Base-by-base conservation (phyloP, 1,140 invertebrate species). In the Elymnias hypermnestra region DNA sequence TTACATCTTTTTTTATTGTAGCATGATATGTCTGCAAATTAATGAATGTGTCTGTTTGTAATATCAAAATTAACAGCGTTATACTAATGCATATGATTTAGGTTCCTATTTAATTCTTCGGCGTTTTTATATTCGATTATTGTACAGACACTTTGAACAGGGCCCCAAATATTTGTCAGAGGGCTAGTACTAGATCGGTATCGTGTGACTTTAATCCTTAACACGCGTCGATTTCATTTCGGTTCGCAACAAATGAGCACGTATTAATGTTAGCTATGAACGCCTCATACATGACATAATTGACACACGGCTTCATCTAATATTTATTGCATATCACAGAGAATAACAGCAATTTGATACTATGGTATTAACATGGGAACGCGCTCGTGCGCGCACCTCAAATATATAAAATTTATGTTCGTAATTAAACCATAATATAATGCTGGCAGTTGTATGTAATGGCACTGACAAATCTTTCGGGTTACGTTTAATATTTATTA, bases 151-250 rank as follows among this genome's bases (percentile, higher is more conserved):
- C 25, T 9, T n/a, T n/a, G n/a, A n/a, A 26, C 25, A 21, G 1
- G 25, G 6, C 25, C 25, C 15, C n/a, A 15, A 36, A 36, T 36
- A 36, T 36, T 22, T 21, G 19, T 4, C 6, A 21, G n/a, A n/a
- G n/a, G n/a, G n/a, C 23, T n/a, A n/a, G 33, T 54, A 37, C 17
- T 54, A 71, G 67, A 66, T 56, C 51, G 53, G 48, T 28, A 38
- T 46, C 63, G 52, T 63, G 61, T 53, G 57, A 39, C 46, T 59
- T 44, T 78, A 84, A 84, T 77, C 81, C 72, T 39, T 13, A 43
- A 56, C 81, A 74, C 77, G 76, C 61, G 77, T 41, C 74, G 10
- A 57, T 73, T 82, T 82, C 76, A 81, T 82, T 81, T 72, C 53
- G 56, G 46, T 22, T 38, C 53, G 67, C 72, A 59, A 64, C 68